phyloP scores from a whole-genome alignment of 2,113 vertebrate species.

The Pan troglodytes region NHGRI_mPanTro3-v2.1_pri NC_072404.2:142291001-142291500 shows the following conservation, averaged over 20 bases:
- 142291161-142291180: not conserved
- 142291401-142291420: not conserved
- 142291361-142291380: not conserved
- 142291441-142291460: not conserved
- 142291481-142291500: constrained; percentile 4
- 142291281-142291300: not conserved
- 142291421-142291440: not conserved
- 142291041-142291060: not conserved
- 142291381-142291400: constrained; percentile 12
- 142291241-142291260: not conserved
- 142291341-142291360: not conserved
- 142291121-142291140: not conserved
- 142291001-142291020: not conserved
- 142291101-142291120: not conserved
- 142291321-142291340: constrained; percentile 18
- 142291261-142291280: not conserved
- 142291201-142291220: not conserved
- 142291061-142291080: not conserved
- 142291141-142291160: not conserved
- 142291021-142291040: not conserved
- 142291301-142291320: not conserved
- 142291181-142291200: not conserved
- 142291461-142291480: not conserved
- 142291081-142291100: not conserved
- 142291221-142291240: not conserved